A percentile compares a stretch with the other conserved stretches of the same genome.
Conservation (phyloP, 2,888 invertebrate species). For the Sarcophaga rosellei region DNA sequence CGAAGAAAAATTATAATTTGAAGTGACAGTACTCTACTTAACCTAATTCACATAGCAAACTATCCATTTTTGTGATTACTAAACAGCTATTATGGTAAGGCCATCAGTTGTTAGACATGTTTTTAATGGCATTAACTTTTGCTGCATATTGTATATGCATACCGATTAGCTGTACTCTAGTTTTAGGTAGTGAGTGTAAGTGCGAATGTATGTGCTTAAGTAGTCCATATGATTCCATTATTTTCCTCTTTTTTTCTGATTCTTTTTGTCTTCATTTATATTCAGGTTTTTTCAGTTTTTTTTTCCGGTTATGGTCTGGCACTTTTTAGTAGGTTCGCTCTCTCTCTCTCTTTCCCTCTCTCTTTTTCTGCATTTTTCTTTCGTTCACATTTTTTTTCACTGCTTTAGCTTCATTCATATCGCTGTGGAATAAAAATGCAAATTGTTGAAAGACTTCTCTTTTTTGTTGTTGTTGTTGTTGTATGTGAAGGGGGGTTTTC, state of each 20-base stretch:
- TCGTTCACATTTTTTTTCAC: conserved; percentile 21
- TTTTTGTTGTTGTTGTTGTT: background rate
- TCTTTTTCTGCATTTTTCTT: background rate
- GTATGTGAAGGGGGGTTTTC: conserved; percentile 24
- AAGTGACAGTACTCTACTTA: no score
- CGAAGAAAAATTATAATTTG: no score
- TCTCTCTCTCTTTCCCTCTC: conserved; percentile 1
- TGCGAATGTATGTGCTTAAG: conserved; percentile 3
- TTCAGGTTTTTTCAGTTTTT: background rate
- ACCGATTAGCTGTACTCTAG: background rate
- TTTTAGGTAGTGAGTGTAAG: background rate
- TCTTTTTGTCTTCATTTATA: background rate
- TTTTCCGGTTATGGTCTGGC: conserved; percentile 44
- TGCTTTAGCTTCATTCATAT: conserved; percentile 44
- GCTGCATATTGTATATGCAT: background rate
- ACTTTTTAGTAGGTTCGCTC: conserved; percentile 45
- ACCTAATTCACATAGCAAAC: no score
- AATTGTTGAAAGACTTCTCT: conserved; percentile 62
- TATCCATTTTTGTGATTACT: no score
- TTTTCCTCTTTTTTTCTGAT: background rate
- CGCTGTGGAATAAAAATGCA: conserved; percentile 64
- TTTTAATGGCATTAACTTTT: no score
- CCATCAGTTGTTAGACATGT: no score
- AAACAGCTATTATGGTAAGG: no score
- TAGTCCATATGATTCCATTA: conserved; percentile 49